phyloP scores from a whole-genome alignment of 2,113 vertebrate species.

The Circaetus gallicus region DNA sequence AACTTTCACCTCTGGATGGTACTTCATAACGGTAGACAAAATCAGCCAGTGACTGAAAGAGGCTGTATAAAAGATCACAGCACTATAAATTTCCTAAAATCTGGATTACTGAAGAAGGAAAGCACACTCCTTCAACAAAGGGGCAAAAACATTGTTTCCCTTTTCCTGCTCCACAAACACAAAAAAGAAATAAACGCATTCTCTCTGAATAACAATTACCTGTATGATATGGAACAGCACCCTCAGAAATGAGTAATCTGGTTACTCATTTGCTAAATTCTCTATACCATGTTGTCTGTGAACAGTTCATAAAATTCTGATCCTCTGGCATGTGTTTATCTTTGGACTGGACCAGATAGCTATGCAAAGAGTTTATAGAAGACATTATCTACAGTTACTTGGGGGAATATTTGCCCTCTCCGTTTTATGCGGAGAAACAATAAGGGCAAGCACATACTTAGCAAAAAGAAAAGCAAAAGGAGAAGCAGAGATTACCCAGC shows the following conservation, averaged over 20 bases:
- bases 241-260: neutral
- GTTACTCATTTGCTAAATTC: neutral
- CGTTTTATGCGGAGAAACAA: neutral
- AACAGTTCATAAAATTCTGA: constrained; percentile 14
- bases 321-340: constrained; percentile 42
- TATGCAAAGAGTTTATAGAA: constrained; percentile 47
- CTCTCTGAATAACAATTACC: neutral
- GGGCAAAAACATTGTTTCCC: neutral
- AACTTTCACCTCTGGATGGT: constrained; percentile 24
- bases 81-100: neutral
- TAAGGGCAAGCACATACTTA: neutral
- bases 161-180: neutral
- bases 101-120: neutral
- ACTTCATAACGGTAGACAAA: neutral
- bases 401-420: neutral
- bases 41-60: neutral
- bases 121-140: neutral
- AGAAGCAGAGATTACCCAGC: neutral
- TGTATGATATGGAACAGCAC: neutral
- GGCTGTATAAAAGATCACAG: neutral
- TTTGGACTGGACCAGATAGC: neutral
- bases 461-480: neutral
- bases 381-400: constrained; percentile 3
- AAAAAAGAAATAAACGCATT: neutral
- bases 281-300: neutral